Evolutionary conservation across 2,797 vertebrate species (phyloP), one percentile per base, ranked within the genome.

Genomic region (Phoeniculus purpureus): DNA sequence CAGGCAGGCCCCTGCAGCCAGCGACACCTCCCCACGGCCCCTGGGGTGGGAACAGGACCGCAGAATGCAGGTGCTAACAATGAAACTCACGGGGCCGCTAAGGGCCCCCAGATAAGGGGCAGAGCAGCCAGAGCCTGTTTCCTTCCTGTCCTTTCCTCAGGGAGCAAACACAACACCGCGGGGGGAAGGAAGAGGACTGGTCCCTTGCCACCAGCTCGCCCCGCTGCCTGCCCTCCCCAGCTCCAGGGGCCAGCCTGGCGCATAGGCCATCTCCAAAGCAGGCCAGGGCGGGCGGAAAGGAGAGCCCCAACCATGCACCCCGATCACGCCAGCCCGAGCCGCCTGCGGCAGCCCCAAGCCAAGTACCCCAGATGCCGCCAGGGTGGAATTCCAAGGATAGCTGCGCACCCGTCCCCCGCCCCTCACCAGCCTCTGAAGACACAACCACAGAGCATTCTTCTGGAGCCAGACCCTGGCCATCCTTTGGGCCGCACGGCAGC

Each of bases 121-220:
- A 22, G 56, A 91, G 87, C 87, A 93, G 91, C 74, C 20, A 18
- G 21, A 88, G 81, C 81, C 91, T 18, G 75, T 66, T 96, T 96
- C 95, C 94, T 96, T 95, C 95, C 92, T 22, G 61, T 84, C 88
- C 79, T 75, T 93, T 94, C 91, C 91, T 70, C 73, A 56, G 89
- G 90, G 89, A 95, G 59, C 68, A 85, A 93, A 89, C 89, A 94
- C 61, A 76, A 77, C 73, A 74, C 43, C 14, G 43, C 37, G 86
- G 26, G 29, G 59, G 84, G 79, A 92, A 93, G 61, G 76, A 89
- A 91, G 21, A 34, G 37, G 61, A 70, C 75, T 40, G 22, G 76
- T 59, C 47, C 70, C 16, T 29, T 6, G 3, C 51, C 61, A 3
- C 58, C 1, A 0, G 43, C 71, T 62, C 66, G 23, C 62, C 58